Conservation (phyloP, 37 sponge, comb jelly and placozoan species). For the Eunapius fragilis region DNA sequence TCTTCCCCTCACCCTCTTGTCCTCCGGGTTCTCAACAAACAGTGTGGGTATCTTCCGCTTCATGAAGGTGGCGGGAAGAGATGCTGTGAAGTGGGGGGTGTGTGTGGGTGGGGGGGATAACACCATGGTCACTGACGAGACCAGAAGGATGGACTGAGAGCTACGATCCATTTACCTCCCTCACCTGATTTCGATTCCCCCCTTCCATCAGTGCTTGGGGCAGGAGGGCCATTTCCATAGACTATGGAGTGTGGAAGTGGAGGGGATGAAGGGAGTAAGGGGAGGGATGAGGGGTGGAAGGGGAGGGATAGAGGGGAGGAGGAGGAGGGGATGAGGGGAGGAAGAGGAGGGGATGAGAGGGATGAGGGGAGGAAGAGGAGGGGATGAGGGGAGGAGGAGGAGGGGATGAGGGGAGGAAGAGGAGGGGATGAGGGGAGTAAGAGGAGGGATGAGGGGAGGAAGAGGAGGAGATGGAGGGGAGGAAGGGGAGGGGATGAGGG, state of each 20-base stretch:
- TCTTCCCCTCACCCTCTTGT: slow-evolving; percentile 8
- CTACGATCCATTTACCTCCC: neutral
- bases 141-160: neutral
- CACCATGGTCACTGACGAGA: neutral
- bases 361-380: neutral
- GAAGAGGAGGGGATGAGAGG: neutral
- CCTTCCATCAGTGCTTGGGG: neutral
- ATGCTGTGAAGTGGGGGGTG: neutral
- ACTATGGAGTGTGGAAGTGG: neutral
- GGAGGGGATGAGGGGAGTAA: too few species aligned
- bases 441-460: too few species aligned
- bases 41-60: slow-evolving; percentile 36
- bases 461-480: neutral
- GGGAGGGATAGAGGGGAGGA: neutral
- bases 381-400: neutral
- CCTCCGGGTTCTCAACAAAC: neutral
- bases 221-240: slow-evolving; percentile 21
- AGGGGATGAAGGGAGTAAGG: neutral
- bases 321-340: too few species aligned
- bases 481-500: neutral
- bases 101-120: too few species aligned
- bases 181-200: neutral
- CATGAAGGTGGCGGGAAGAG: slow-evolving; percentile 12
- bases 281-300: neutral
- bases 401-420: neutral